These are phyloP conservation scores for Terrapene triunguis DNA, from an alignment of 2,113 vertebrate species.

Conservation along the genomic window DNA sequence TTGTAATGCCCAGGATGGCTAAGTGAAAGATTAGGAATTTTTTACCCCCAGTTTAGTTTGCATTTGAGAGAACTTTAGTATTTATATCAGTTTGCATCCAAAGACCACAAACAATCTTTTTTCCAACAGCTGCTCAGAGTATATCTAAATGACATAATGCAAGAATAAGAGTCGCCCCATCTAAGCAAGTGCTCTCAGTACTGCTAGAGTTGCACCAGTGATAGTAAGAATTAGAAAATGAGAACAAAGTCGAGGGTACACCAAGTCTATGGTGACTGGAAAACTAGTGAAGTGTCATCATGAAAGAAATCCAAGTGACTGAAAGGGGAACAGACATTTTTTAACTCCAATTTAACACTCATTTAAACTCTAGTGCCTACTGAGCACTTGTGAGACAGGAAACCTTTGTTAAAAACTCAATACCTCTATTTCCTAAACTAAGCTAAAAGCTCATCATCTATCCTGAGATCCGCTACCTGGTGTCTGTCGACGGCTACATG, in stretches of 20 bases:
- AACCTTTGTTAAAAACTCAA: neutral
- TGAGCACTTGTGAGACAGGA: neutral
- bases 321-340: neutral
- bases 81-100: neutral
- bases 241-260: neutral
- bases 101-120: neutral
- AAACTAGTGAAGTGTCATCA: neutral
- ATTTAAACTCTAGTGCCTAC: neutral
- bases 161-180: neutral
- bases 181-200: neutral
- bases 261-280: neutral
- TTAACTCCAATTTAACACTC: neutral
- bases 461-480: neutral
- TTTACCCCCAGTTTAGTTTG: neutral
- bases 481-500: too few relatives aligned
- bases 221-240: rapidly evolving
- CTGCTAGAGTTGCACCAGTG: neutral
- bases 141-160: neutral
- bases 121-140: neutral
- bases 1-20: constrained; percentile 16
- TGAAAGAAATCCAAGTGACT: neutral
- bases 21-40: constrained; percentile 34
- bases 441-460: neutral
- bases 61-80: neutral
- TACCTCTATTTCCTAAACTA: neutral